Evolutionary conservation across 2,888 invertebrate species (phyloP), one percentile per base, ranked within the genome.

Genomic region (Aphelenchoides bicaudatus): DNA sequence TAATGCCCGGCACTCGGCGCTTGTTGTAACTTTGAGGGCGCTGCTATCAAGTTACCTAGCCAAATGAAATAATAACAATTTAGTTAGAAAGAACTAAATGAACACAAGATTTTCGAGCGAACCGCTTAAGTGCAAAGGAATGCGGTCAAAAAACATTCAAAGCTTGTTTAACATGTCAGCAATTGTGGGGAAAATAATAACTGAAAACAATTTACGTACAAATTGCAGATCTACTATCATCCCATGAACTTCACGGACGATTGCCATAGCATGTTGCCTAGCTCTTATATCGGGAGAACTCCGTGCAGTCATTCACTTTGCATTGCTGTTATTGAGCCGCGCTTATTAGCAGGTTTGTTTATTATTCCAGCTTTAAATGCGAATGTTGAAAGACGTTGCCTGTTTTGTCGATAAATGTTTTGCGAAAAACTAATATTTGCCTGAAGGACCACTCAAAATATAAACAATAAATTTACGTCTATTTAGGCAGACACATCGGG

Each of bases 221-320:
- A n/a, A 57, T 63, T 74, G 46, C 68, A 77, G 76, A 67, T 77
- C 8, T 77, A 77, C 60, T 74, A 75, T 59, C 70, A 68, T 5
- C 77, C 77, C 6, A 65, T 71, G 56, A 77, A 77, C 59, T 77
- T 77, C 62, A 75, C 77, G 10, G 70, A 77, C 54, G 62, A 73
- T 8, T 77, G 77, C 57, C 74, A 68, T 58, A 61, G 69, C 34
- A 74, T 77, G 55, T 63, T 71, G 19, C 34, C 66, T n/a, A 61
- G 60, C 39, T 65, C 65, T 21, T 34, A 48, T 34, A 75, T 76
- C 28, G 76, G 76, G 2, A 65, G 67, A 48, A 67, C 63, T 39
- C 73, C 74, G 2, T 77, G 77, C 34, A 63, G 65, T 39, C 68
- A 74, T 43, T 74, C 77, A 10, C 61, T 72, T 61, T 77, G 77